phyloP scores from a whole-genome alignment of 1,140 invertebrate genomes.

The Apis cerana region DNA sequence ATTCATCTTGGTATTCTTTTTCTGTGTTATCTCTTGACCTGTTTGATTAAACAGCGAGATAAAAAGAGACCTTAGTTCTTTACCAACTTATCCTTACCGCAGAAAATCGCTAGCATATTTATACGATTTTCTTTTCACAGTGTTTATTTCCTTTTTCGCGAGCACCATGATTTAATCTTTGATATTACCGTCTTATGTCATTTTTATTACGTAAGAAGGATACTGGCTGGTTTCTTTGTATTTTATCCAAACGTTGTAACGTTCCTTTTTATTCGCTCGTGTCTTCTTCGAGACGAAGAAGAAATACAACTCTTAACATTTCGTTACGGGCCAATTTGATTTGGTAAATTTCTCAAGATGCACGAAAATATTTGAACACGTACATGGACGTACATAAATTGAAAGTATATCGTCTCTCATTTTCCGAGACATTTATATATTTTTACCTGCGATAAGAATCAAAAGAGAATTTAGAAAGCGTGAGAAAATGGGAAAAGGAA shows the following conservation, averaged over 20 bases:
- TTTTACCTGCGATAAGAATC: too few species aligned
- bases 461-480: neutral
- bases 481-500: neutral
- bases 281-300: too few species aligned
- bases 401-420: neutral
- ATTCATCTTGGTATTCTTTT: too few species aligned
- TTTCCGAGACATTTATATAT: neutral
- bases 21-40: neutral
- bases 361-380: too few species aligned
- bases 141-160: neutral
- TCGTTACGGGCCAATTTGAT: too few species aligned
- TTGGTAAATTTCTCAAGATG: too few species aligned
- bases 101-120: conserved; percentile 19
- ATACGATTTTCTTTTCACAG: conserved; percentile 13
- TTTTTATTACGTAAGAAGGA: conserved; percentile 7
- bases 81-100: conserved; percentile 8
- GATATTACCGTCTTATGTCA: conserved; percentile 36
- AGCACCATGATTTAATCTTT: conserved; percentile 29
- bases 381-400: too few species aligned
- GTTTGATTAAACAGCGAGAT: conserved; percentile 28
- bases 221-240: neutral
- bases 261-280: neutral
- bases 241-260: too few species aligned
- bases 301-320: neutral
- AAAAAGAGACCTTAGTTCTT: neutral